Base-by-base conservation (phyloP, 2,888 invertebrate species). In the Campoplex nolae region DNA sequence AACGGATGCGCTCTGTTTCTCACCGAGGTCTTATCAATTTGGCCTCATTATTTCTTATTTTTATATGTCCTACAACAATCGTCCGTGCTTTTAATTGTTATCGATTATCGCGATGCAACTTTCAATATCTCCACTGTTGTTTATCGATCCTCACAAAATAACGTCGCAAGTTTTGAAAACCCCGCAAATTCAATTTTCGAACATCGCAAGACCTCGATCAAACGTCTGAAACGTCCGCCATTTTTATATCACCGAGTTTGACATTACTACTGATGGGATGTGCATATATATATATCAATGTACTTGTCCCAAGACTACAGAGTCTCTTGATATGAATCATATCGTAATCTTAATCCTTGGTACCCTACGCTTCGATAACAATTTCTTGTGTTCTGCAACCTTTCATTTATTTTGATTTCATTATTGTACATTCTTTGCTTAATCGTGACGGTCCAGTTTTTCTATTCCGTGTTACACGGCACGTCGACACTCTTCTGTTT, bases 191-290 rank as follows among this genome's bases (percentile, higher is more conserved):
- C 35, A 90, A 89, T 89, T 83, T 86, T 88, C 88, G 84, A 84
- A 85, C 88, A 90, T 89, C 84, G 84, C 82, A 80, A 85, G 84
- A 88, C 90, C 88, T 82, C 58, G 81, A 87, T 86, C 65, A 74
- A 82, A 83, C 87, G 89, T 86, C 89, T 89, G 91, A 74, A 82
- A 83, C 87, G 89, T 86, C 89, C 89, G 91, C 92, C 92, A 92
- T 91, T 88, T 92, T 91, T 89, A 88, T 84, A 67, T 84, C 84
- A 77, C 87, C 84, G 75, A 75, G 88, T 90, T 92, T 92, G 89
- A 91, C 91, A 88, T 90, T 88, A 79, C 86, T 38, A 6, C 38
- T 51, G 42, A 81, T 38, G 42, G 23, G 38, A 16, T 56, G n/a
- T 23, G n/a, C 11, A 42, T 3, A n/a, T 16, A 35, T 35, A 23